Conservation (phyloP, 2,113 vertebrate species). For the Lontra canadensis region DNA sequence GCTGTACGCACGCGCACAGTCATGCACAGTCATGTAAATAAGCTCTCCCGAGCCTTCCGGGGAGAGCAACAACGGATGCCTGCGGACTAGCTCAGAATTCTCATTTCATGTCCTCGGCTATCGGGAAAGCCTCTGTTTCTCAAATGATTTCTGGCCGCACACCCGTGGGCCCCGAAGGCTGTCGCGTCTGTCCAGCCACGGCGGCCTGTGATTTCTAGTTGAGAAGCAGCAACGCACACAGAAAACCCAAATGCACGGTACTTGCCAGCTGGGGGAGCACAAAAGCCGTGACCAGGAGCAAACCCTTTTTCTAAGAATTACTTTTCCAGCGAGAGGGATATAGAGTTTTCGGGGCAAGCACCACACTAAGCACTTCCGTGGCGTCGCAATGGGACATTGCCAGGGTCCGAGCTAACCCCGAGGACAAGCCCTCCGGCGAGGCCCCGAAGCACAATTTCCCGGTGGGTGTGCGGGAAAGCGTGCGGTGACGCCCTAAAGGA, state of each 20-base stretch:
- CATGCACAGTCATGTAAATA: neutral
- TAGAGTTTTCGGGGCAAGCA: too few relatives aligned
- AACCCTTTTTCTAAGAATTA: neutral
- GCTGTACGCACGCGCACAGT: accelerated
- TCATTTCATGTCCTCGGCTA: neutral
- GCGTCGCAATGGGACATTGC: neutral
- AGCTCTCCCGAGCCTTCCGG: neutral
- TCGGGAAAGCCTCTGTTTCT: neutral
- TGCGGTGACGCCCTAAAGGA: neutral
- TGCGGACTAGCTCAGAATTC: neutral
- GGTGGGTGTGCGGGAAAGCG: neutral
- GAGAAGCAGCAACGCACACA: neutral
- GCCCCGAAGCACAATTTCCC: neutral
- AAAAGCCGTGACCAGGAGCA: accelerated
- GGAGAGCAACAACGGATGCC: neutral
- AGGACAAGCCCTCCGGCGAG: neutral
- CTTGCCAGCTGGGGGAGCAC: too few relatives aligned
- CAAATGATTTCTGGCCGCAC: neutral
- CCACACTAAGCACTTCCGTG: neutral
- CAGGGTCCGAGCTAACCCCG: neutral
- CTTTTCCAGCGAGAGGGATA: neutral
- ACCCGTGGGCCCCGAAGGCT: neutral
- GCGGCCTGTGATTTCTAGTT: neutral
- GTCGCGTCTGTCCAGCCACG: neutral
- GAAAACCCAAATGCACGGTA: accelerated